Conservation (phyloP, 1,140 invertebrate genomes). For the Latrodectus geometricus region DNA sequence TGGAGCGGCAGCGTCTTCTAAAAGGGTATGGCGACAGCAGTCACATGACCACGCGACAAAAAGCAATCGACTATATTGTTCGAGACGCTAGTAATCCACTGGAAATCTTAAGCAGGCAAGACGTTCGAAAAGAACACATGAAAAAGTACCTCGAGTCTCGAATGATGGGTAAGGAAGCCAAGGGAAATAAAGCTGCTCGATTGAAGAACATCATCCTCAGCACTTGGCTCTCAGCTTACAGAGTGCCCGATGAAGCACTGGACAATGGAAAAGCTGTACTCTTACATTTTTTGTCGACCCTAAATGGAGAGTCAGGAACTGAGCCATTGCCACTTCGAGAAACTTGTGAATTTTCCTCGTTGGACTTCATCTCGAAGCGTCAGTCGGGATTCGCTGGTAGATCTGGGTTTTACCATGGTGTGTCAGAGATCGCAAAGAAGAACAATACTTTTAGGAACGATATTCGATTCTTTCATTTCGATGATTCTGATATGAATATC, state of each 20-base stretch:
- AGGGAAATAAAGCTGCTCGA: conserved; percentile 48
- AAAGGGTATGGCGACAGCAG: conserved; percentile 55
- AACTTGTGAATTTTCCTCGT: conserved; percentile 44
- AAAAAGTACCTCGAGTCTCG: conserved; percentile 56
- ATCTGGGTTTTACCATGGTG: conserved; percentile 51
- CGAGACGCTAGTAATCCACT: conserved; percentile 51
- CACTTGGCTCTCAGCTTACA: conserved; percentile 48
- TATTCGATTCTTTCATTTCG: conserved; percentile 54
- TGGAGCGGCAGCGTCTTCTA: conserved; percentile 44
- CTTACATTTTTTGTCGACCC: conserved; percentile 38
- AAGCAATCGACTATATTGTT: conserved; percentile 54
- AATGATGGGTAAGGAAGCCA: conserved; percentile 55
- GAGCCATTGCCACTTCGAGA: conserved; percentile 47
- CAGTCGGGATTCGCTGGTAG: conserved; percentile 37
- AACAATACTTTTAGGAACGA: conserved; percentile 53
- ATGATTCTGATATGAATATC: conserved; percentile 54
- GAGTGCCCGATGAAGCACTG: conserved; percentile 49
- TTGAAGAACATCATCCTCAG: conserved; percentile 55
- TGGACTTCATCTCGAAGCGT: conserved; percentile 50
- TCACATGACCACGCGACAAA: conserved; percentile 45
- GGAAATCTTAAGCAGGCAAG: conserved; percentile 47
- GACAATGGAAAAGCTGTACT: conserved; percentile 52
- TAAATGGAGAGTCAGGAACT: conserved; percentile 46
- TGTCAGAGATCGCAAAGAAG: conserved; percentile 46
- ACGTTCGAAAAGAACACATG: conserved; percentile 55